Percentiles rank a stretch among this genome's conserved stretches.
Evolutionary conservation across 2,797 vertebrate species (phyloP).

Genomic region (Melanotaenia trifasciata): DNA sequence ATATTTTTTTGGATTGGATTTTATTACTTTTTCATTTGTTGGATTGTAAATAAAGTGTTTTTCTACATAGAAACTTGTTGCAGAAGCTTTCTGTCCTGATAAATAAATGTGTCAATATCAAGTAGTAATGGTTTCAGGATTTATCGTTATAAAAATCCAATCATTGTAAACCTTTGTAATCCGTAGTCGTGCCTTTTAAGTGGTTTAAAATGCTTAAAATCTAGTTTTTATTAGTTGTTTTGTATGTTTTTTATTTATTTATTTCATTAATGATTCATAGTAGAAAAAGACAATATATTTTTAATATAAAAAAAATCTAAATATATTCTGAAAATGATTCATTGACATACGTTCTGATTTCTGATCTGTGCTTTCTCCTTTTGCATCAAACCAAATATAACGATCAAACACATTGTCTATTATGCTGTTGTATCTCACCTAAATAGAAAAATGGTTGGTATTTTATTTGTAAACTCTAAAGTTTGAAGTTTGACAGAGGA

Average conservation of each 20-base stretch:
- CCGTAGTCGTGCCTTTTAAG: background rate
- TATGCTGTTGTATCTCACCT: too few relatives aligned
- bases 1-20: slow-evolving; percentile 36
- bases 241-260: background rate
- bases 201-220: background rate
- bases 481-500: too few relatives aligned
- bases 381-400: too few relatives aligned
- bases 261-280: background rate
- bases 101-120: slow-evolving; percentile 9
- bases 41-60: slow-evolving; percentile 67
- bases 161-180: background rate
- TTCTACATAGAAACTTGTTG: slow-evolving; percentile 37
- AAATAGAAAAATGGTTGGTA: too few relatives aligned
- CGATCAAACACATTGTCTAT: too few relatives aligned
- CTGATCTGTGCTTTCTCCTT: too few relatives aligned
- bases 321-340: too few relatives aligned
- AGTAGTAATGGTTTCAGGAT: background rate
- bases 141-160: background rate
- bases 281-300: too few relatives aligned
- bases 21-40: slow-evolving; percentile 49
- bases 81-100: slow-evolving; percentile 13
- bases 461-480: too few relatives aligned
- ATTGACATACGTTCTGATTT: too few relatives aligned
- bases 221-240: too few relatives aligned
- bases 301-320: too few relatives aligned